Percentiles rank a stretch among this genome's conserved stretches.
phyloP scores from a whole-genome alignment of 2,797 vertebrate species.

The Okamejei kenojei region DNA sequence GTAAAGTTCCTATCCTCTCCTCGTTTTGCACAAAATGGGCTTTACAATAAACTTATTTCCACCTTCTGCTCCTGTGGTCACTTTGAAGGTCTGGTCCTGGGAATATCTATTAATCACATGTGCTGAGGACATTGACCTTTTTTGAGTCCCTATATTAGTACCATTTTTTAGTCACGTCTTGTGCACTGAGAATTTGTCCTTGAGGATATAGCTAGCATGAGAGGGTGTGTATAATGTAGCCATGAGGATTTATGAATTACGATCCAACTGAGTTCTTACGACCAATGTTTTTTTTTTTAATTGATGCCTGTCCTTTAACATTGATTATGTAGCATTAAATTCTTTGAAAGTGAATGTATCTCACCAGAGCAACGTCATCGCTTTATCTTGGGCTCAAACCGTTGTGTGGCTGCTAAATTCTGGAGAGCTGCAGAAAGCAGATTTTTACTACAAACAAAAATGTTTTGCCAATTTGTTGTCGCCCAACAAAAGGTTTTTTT shows the following conservation, averaged over 20 bases:
- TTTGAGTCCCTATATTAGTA: not conserved
- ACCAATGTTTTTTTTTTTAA: not conserved
- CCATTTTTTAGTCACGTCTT: not conserved
- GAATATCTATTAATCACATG: not conserved
- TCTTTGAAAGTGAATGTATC: not conserved
- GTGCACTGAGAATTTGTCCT: not conserved
- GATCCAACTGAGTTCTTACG: not conserved
- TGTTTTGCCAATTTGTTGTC: too few relatives aligned
- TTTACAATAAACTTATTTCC: not conserved
- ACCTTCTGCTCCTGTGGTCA: not conserved
- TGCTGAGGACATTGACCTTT: not conserved
- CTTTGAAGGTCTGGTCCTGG: not conserved
- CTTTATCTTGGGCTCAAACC: not conserved
- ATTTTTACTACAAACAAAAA: not conserved
- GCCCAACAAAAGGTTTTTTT: too few relatives aligned
- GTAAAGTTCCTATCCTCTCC: not conserved
- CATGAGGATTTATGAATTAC: not conserved
- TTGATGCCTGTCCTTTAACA: not conserved
- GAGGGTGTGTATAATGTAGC: not conserved
- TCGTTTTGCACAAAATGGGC: not conserved
- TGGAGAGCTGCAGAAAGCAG: not conserved
- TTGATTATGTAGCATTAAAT: not conserved
- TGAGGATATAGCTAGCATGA: not conserved
- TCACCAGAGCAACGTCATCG: too few relatives aligned
- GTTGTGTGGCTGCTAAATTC: too few relatives aligned